Evolutionary conservation across 2,113 vertebrate species (phyloP).

Genomic region (Burhinus oedicnemus): DNA sequence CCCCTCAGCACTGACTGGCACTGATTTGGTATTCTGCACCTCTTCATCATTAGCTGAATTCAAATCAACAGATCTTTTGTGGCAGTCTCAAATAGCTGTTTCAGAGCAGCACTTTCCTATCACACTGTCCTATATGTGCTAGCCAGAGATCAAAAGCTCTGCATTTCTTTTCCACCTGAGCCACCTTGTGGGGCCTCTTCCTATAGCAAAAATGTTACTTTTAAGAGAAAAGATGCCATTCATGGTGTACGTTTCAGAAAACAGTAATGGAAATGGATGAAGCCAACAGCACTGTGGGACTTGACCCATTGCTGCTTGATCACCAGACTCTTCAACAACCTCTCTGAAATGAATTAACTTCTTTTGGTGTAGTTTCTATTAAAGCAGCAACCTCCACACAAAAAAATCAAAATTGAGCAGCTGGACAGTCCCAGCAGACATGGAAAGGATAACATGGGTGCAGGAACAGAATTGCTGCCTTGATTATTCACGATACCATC

Average conservation of each 20-base stretch:
- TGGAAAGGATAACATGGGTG: background rate
- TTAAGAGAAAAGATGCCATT: background rate
- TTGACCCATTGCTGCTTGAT: background rate
- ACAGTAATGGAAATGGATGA: background rate
- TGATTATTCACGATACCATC: background rate
- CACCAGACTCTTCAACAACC: background rate
- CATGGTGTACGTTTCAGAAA: background rate
- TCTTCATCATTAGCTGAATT: background rate
- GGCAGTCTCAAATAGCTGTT: background rate
- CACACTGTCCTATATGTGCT: background rate
- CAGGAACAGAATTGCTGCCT: background rate
- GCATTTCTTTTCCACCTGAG: conserved; percentile 53
- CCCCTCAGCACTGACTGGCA: no score
- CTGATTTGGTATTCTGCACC: background rate
- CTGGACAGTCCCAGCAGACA: background rate
- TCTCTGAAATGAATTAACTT: background rate
- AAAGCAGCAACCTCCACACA: background rate
- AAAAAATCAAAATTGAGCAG: background rate
- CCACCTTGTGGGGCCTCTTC: conserved; percentile 46
- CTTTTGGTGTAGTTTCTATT: background rate
- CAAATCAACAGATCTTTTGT: background rate
- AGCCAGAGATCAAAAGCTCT: background rate
- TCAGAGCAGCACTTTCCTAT: background rate
- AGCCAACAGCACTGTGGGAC: background rate
- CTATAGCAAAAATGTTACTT: background rate